These are phyloP conservation scores for Eupleurogrammus muticus DNA, from an alignment of 2,797 vertebrate genomes.

Conservation along the genomic window DNA sequence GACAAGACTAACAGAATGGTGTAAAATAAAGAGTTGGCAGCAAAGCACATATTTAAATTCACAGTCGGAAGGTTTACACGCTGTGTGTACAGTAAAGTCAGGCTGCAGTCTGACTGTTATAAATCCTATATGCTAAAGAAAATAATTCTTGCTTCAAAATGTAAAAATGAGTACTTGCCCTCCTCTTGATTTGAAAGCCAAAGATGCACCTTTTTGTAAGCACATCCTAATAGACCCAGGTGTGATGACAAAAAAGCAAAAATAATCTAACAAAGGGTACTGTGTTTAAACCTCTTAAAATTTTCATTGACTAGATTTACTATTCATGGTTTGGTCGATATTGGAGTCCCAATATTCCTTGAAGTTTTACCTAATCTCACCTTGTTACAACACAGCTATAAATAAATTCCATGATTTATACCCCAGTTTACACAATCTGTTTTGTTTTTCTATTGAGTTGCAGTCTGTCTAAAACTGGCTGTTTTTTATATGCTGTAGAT, in stretches of 20 bases:
- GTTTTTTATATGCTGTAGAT: background rate
- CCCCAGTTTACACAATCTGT: conserved; percentile 2
- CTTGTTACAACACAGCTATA: conserved; percentile 21
- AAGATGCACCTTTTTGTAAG: background rate
- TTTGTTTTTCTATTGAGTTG: conserved; percentile 1
- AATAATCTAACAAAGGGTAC: conserved; percentile 6
- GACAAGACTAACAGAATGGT: conserved; percentile 3
- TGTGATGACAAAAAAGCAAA: conserved; percentile 17
- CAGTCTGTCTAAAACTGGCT: background rate
- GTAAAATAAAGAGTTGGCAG: background rate
- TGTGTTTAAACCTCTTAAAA: background rate
- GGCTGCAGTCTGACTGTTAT: background rate
- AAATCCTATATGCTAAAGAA: background rate
- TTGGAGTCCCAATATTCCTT: conserved; percentile 17
- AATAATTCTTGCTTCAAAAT: background rate
- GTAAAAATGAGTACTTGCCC: background rate
- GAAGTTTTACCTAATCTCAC: conserved; percentile 21
- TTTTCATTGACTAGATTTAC: conserved; percentile 23
- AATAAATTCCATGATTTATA: conserved; percentile 23
- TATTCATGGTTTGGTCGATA: conserved; percentile 10
- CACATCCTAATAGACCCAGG: background rate
- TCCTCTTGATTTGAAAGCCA: background rate
- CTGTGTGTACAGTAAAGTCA: background rate
- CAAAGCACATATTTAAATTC: background rate
- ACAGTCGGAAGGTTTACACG: background rate